phyloP scores from a whole-genome alignment of 2,888 invertebrate species.

The Phlogophora meticulosa region DNA sequence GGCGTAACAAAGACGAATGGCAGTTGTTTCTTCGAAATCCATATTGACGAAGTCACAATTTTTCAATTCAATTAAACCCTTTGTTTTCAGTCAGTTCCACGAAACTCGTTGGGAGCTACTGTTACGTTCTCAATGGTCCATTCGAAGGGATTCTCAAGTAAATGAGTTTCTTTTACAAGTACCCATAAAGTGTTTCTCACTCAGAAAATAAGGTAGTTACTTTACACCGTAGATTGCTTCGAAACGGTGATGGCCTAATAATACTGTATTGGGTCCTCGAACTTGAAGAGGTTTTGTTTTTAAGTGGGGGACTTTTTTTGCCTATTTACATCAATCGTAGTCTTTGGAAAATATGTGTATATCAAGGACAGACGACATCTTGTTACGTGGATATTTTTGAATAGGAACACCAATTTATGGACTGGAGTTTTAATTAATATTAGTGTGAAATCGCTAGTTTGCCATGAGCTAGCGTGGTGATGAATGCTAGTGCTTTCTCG shows the following conservation, averaged over 20 bases:
- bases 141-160: conserved; percentile 39
- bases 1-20: background rate
- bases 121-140: conserved; percentile 30
- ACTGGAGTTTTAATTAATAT: too few species aligned
- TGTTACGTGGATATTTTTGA: too few species aligned
- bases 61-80: conserved; percentile 51
- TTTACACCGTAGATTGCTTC: conserved; percentile 43
- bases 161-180: conserved; percentile 59
- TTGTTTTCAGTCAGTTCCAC: conserved; percentile 41
- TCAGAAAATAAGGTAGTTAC: conserved; percentile 54
- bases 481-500: too few species aligned
- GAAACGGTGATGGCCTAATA: conserved; percentile 46
- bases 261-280: conserved; percentile 35
- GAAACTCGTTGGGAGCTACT: conserved; percentile 33
- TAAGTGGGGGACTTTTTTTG: conserved; percentile 6
- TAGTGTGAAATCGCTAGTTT: too few species aligned
- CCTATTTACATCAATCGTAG: background rate
- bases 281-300: conserved; percentile 16
- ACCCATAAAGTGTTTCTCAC: conserved; percentile 49
- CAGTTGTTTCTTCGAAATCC: conserved; percentile 3
- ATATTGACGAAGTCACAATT: conserved; percentile 25
- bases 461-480: too few species aligned
- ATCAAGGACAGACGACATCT: too few species aligned
- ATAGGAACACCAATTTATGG: too few species aligned
- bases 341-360: background rate